A percentile compares a stretch with the other conserved stretches of the same genome.
Conservation (phyloP, 1,140 invertebrate genomes). For the Caenorhabditis briggsae region DNA sequence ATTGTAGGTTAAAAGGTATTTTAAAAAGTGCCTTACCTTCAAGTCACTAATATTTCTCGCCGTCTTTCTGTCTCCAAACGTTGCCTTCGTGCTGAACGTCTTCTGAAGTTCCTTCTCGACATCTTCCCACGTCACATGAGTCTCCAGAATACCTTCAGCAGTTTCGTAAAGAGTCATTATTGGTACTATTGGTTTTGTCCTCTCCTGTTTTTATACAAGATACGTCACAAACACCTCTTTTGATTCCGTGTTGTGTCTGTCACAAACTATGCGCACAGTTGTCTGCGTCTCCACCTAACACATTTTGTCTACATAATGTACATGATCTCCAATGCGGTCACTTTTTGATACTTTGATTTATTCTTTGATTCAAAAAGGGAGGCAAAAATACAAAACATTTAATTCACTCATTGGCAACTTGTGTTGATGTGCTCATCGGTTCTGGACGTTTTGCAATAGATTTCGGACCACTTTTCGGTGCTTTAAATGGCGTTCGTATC, state of each 20-base stretch:
- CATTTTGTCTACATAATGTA: too few species aligned
- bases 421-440: not conserved
- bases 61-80: slow-evolving; percentile 37
- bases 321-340: not conserved
- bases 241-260: not conserved
- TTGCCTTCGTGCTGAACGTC: not conserved
- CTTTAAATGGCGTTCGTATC: not conserved
- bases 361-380: not conserved
- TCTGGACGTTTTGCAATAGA: not conserved
- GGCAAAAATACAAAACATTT: too few species aligned
- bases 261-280: slow-evolving; percentile 20
- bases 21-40: not conserved
- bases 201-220: not conserved
- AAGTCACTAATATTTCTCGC: slow-evolving; percentile 40
- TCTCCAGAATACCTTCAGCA: slow-evolving; percentile 42
- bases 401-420: not conserved
- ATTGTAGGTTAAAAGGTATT: too few species aligned
- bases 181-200: not conserved
- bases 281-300: too few species aligned
- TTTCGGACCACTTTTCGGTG: not conserved
- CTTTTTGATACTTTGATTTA: slow-evolving; percentile 15
- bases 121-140: slow-evolving; percentile 53
- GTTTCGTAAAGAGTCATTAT: slow-evolving; percentile 15
- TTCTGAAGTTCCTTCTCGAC: slow-evolving; percentile 10
- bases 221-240: not conserved